Base-by-base conservation (phyloP, 2,113 vertebrate species). In the Platichthys flesus region DNA sequence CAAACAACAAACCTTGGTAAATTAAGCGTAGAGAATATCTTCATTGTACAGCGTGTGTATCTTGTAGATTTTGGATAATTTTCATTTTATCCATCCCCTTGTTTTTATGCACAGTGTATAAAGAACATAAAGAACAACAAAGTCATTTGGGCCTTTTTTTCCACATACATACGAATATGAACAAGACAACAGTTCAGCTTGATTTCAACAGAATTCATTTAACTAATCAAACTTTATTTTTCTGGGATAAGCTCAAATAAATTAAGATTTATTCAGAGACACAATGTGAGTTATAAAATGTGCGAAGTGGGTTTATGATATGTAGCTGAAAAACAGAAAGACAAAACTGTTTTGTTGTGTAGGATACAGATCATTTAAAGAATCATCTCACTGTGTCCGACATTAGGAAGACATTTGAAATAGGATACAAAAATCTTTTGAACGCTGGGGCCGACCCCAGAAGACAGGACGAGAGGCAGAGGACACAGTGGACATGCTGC, bases 31-130 rank as follows among this genome's bases (percentile, higher is more conserved):
- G 90, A 94, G 92, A 93, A 92, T 93, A 86, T 92, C 92, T 92
- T 91, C 94, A 79, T 91, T 93, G 95, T 96, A 96, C 94, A 93
- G 95, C 90, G 93, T 92, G 93, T 94, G 89, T 82, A 96, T 96
- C 95, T 95, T 84, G 71, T 87, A 96, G 95, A 90, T 93, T 94
- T 85, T 93, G 94, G 94, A 96, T 96, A 94, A 94, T 89, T 94
- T 31, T 79, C 49, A 84, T 92, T 91, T 92, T 86, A 88, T 86
- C 88, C 88, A 88, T 92, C 81, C 35, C 61, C 59, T 84, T 88
- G 89, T 90, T 94, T 89, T 88, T 78, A 86, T 93, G 92, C 91
- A 93, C 90, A 91, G 90, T 91, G 92, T 94, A 92, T 93, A 94
- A 93, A 93, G 87, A 90, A 83, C 63, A 82, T 89, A 86, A 92